These are phyloP conservation scores for Nymphalis io DNA, from an alignment of 1,140 invertebrate species.

Conservation along the genomic window DNA sequence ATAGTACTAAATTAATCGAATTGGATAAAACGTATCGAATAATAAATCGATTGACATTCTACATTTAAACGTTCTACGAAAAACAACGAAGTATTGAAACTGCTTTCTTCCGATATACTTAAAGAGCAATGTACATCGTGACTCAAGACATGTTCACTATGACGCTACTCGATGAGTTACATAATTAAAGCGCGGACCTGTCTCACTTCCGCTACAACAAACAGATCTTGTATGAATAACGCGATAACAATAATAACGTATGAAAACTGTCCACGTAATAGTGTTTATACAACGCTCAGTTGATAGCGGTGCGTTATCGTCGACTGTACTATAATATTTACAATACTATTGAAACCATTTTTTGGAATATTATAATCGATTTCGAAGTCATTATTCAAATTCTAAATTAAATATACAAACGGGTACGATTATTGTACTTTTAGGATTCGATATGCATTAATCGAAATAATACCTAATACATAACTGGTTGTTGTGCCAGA, in stretches of 20 bases:
- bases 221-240: slow-evolving; percentile 39
- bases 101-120: not conserved
- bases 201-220: slow-evolving; percentile 32
- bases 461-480: slow-evolving; percentile 33
- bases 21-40: too few relatives aligned
- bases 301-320: slow-evolving; percentile 30
- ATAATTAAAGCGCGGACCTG: slow-evolving; percentile 35
- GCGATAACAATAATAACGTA: slow-evolving; percentile 42
- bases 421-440: slow-evolving; percentile 32
- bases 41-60: too few relatives aligned
- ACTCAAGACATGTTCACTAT: not conserved
- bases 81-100: not conserved
- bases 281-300: slow-evolving; percentile 30
- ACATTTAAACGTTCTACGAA: not conserved
- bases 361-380: too few relatives aligned
- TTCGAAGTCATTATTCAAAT: not conserved
- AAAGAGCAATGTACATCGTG: slow-evolving; percentile 7
- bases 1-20: too few relatives aligned
- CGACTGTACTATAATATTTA: not conserved
- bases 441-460: slow-evolving; percentile 36
- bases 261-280: slow-evolving; percentile 35
- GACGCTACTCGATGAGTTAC: slow-evolving; percentile 13
- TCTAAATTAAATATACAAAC: slow-evolving; percentile 18
- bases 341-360: too few relatives aligned
- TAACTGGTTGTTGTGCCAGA: slow-evolving; percentile 35